Base-by-base conservation (phyloP, 1,140 invertebrate genomes). In the Psix sp. region DNA sequence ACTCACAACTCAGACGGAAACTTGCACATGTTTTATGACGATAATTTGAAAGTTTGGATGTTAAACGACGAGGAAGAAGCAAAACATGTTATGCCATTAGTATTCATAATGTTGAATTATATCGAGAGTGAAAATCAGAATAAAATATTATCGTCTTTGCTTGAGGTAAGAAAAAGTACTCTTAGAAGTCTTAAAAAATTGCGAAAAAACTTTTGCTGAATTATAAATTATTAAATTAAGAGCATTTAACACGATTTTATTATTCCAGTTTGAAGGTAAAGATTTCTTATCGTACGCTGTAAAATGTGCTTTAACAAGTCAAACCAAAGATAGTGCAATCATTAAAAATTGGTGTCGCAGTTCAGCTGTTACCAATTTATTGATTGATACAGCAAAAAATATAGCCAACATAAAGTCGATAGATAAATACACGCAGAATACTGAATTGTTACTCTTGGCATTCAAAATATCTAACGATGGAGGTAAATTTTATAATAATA, bases 41-140 rank as follows among this genome's bases (percentile, higher is more conserved):
- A 88, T 38, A 84, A 82, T 38, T 82, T 91, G 36, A 84, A 81
- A 10, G 74, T 76, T 0, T 88, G 90, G 82, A 77, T 92, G 17
- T 76, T 77, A 2, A 77, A 81, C 29, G 80, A 82, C 18, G 77
- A 82, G 6, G 81, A 88, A 10, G 76, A 84, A 35, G 83, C 79
- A 5, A 87, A 89, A 33, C 71, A 80, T 48, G 70, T 90, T 2
- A 80, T 92, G 5, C 87, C 90, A 74, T 86, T 93, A 11, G 87
- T 90, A 54, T 92, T 92, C 76, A 85, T 86, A 51, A 78, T 92
- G 18, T 80, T 91, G 10, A 87, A 83, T 26, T 87, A 89, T 67
- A 77, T 90, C 42, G 73, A 84, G 36, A 74, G 84, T 14, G 65
- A 77, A 1, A 84, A 89, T 21, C 89, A 89, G 63, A 75, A 87